A percentile compares a stretch with the other conserved stretches of the same genome.
Evolutionary conservation across 2,797 vertebrate species (phyloP).

Genomic region (Argyrosomus regius): DNA sequence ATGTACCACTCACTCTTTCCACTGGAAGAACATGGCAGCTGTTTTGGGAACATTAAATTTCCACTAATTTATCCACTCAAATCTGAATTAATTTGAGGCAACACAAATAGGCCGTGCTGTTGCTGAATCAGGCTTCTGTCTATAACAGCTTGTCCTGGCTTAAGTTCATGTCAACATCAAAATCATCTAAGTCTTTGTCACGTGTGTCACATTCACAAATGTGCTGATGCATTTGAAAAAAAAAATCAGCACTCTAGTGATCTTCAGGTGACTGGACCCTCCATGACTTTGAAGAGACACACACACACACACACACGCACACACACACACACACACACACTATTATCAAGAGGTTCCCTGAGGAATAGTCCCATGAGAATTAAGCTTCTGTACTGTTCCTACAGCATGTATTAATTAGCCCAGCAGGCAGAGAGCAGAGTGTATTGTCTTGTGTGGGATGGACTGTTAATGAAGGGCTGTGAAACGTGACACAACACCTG

Average conservation of each 20-base stretch:
- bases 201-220: constrained; percentile 30
- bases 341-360: constrained; percentile 39
- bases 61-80: not conserved
- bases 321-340: constrained; percentile 18
- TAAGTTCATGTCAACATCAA: not conserved
- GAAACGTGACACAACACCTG: constrained; percentile 80
- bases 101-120: not conserved
- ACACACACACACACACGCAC: not conserved
- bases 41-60: constrained; percentile 8
- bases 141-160: not conserved
- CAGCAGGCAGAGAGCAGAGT: constrained; percentile 53
- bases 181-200: not conserved
- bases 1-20: not conserved
- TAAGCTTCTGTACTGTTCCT: constrained; percentile 48
- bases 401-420: constrained; percentile 70
- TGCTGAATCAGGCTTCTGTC: not conserved
- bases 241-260: not conserved
- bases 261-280: constrained; percentile 26
- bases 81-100: constrained; percentile 3
- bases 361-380: constrained; percentile 66
- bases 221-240: constrained; percentile 16
- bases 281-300: constrained; percentile 10
- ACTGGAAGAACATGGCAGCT: not conserved
- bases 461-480: constrained; percentile 62
- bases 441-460: constrained; percentile 70